Evolutionary conservation across 92 coral and sea anemone genomes (phyloP).

Genomic region (Siderastrea radians): DNA sequence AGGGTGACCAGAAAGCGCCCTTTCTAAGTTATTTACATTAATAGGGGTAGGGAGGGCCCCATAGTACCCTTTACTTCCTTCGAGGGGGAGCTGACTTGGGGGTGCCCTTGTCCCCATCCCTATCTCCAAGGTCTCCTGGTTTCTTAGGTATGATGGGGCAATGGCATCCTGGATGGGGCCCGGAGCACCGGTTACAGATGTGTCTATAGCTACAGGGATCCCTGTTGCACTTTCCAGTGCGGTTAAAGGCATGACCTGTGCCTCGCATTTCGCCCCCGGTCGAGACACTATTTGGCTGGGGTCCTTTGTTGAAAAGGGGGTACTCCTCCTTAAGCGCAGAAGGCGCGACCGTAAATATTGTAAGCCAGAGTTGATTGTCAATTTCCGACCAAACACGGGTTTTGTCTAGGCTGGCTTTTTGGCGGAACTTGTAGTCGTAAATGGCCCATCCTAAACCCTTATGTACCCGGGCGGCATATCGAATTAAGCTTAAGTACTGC

Average conservation of each 20-base stretch:
- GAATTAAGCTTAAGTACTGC: no score
- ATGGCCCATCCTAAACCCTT: no score
- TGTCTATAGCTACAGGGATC: conserved; percentile 44
- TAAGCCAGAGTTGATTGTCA: conserved; percentile 65
- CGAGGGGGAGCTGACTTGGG: no score
- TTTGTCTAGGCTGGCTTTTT: conserved; percentile 51
- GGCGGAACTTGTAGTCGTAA: conserved; percentile 59
- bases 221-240: conserved; percentile 37
- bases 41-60: no score
- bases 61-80: no score
- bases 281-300: conserved; percentile 50
- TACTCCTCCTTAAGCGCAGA: conserved; percentile 48
- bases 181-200: conserved; percentile 44
- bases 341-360: conserved; percentile 61
- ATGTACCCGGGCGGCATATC: no score
- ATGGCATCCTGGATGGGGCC: no score
- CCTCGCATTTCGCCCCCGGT: conserved; percentile 56
- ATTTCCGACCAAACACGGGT: conserved; percentile 55
- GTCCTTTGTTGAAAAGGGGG: conserved; percentile 67
- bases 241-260: conserved; percentile 36
- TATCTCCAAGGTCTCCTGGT: no score
- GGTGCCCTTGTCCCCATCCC: no score
- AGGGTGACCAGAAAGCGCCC: no score
- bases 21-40: no score
- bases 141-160: no score